Evolutionary conservation across 2,113 vertebrate species (phyloP), one percentile per base, ranked within the genome.

Genomic region (Aspidoscelis tigris): DNA sequence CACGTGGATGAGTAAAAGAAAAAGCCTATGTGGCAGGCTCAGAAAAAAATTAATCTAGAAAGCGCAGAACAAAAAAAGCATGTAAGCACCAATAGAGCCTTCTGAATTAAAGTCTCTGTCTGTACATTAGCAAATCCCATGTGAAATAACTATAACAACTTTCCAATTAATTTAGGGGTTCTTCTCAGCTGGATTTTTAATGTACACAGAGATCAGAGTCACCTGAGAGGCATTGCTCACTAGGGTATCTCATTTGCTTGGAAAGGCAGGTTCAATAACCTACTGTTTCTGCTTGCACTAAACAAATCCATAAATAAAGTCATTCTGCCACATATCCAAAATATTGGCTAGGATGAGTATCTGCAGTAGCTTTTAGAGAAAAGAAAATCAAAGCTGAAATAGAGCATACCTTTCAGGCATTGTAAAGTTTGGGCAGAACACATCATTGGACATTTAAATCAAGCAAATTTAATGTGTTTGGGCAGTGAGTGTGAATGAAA

Each of bases 161-260:
- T 21, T 66, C 43, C 89, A 87, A 91, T 93, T 91, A 94, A 95
- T 94, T 93, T 94, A 94, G 90, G 87, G 93, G 86, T 80, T 92
- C 84, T 89, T 55, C 86, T 82, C 90, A 76, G 84, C 89, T 86
- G 91, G 92, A 92, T 73, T 91, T 73, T 82, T 55, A 50, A 18
- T 86, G 88, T 91, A 86, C 65, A 79, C 78, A 26, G 41, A 58
- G 82, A 80, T 89, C 82, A 86, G 84, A 78, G 24, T 86, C 55
- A 80, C 82, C 86, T 86, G 82, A 87, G 85, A 89, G 84, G 69
- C 86, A 53, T 78, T 84, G 65, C 75, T 91, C 83, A 64, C 86
- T 77, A 85, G 33, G 33, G 87, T 88, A 44, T 64, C 84, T 90
- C 87, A 93, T 91, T 88, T 86, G 72, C 82, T 89, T 78, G 78